A percentile compares a stretch with the other conserved stretches of the same genome.
These are phyloP conservation scores for Exephanes ischioxanthus DNA, from an alignment of 2,888 invertebrate species.

Conservation along the genomic window DNA sequence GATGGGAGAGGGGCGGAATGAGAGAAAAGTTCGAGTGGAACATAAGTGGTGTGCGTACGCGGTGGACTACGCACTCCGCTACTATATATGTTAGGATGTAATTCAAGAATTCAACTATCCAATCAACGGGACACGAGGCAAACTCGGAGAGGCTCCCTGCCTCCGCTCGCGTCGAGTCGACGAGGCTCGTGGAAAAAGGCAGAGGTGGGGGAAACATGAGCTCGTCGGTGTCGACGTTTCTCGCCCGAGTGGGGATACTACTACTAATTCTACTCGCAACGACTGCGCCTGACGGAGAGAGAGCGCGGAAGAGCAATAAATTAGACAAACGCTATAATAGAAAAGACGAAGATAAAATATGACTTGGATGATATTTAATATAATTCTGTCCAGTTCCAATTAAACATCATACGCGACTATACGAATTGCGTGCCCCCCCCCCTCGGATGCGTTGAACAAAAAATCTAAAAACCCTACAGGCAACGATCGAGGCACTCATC, in stretches of 20 bases:
- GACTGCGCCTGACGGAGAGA: slow-evolving; percentile 2
- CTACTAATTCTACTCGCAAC: slow-evolving; percentile 23
- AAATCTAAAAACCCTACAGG: neutral
- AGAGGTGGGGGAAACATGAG: slow-evolving; percentile 17
- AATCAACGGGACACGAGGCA: slow-evolving; percentile 72
- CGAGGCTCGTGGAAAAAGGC: slow-evolving; percentile 22
- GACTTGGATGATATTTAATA: neutral
- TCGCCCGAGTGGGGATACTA: neutral
- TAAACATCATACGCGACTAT: neutral
- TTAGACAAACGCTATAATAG: neutral
- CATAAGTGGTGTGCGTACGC: slow-evolving; percentile 54
- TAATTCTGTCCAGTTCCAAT: neutral
- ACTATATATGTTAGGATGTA: slow-evolving; percentile 77
- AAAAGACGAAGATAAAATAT: neutral
- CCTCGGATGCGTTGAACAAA: neutral
- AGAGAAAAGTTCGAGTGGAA: slow-evolving; percentile 22
- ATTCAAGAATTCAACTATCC: slow-evolving; percentile 78
- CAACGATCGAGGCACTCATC: neutral
- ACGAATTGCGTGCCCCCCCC: neutral
- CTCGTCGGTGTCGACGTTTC: slow-evolving; percentile 14
- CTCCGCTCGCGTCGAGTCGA: slow-evolving; percentile 30
- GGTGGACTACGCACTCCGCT: slow-evolving; percentile 54
- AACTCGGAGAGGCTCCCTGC: slow-evolving; percentile 50
- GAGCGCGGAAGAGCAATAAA: neutral
- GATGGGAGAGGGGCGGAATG: slow-evolving; percentile 41